phyloP scores from a whole-genome alignment of 2,113 vertebrate genomes.

The Gasterosteus nipponicus region DNA sequence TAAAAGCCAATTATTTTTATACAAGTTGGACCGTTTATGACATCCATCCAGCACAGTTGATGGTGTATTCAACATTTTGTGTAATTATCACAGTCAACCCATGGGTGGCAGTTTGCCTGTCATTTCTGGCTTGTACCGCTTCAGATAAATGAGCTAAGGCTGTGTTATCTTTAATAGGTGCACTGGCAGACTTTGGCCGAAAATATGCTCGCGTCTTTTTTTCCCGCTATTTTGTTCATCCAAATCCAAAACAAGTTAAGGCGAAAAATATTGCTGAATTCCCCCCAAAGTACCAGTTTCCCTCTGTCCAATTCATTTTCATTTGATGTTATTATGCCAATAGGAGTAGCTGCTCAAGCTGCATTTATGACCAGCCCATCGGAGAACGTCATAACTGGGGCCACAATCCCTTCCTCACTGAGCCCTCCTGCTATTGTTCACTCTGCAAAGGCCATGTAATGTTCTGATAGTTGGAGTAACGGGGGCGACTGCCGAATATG shows the following conservation, averaged over 20 bases:
- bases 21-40: background rate
- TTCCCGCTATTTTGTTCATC: constrained; percentile 31
- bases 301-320: background rate
- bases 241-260: constrained; percentile 15
- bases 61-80: constrained; percentile 22
- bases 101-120: constrained; percentile 27
- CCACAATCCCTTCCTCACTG: constrained; percentile 23
- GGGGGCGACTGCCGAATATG: constrained; percentile 56
- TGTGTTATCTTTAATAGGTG: constrained; percentile 40
- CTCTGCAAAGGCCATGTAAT: constrained; percentile 38
- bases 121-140: constrained; percentile 19
- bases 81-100: constrained; percentile 41
- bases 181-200: constrained; percentile 22
- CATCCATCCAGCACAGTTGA: constrained; percentile 11
- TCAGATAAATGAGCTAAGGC: constrained; percentile 5
- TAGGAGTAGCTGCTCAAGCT: background rate
- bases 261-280: constrained; percentile 1
- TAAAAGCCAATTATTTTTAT: background rate
- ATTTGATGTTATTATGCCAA: background rate
- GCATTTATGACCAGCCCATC: background rate
- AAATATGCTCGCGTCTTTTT: constrained; percentile 11
- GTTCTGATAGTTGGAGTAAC: constrained; percentile 56
- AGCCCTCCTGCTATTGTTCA: constrained; percentile 38
- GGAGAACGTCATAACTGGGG: constrained; percentile 1
- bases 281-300: background rate